A percentile compares a stretch with the other conserved stretches of the same genome.
Conservation (phyloP, 2,888 invertebrate genomes). For the Bellardia bayeri region DNA sequence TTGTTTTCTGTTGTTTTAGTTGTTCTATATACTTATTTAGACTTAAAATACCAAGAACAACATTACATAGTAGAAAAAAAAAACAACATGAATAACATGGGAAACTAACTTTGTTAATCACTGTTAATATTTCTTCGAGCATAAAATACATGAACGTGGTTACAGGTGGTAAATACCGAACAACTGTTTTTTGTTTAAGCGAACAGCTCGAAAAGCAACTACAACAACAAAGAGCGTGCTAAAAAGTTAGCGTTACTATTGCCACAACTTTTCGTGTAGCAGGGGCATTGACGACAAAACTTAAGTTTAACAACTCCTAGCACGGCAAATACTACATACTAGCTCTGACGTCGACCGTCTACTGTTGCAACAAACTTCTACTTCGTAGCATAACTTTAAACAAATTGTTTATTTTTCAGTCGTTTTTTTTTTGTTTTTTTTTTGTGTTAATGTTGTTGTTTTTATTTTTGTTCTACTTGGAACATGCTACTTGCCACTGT, state of each 20-base stretch:
- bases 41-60: slow-evolving; percentile 51
- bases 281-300: slow-evolving; percentile 50
- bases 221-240: slow-evolving; percentile 21
- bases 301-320: slow-evolving; percentile 40
- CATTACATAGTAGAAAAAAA: neutral
- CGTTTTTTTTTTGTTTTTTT: slow-evolving; percentile 34
- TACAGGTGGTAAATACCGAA: slow-evolving; percentile 71
- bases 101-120: slow-evolving; percentile 72
- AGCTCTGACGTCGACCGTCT: neutral
- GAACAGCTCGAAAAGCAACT: slow-evolving; percentile 40
- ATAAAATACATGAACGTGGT: slow-evolving; percentile 71
- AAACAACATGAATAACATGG: slow-evolving; percentile 25
- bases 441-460: neutral
- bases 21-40: slow-evolving; percentile 41
- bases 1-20: slow-evolving; percentile 14
- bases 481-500: slow-evolving; percentile 24
- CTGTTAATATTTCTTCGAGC: slow-evolving; percentile 73
- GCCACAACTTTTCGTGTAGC: slow-evolving; percentile 7
- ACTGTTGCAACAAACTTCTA: slow-evolving; percentile 23
- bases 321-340: neutral
- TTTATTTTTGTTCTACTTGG: slow-evolving; percentile 9
- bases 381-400: slow-evolving; percentile 63
- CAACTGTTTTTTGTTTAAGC: slow-evolving; percentile 46
- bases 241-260: slow-evolving; percentile 38
- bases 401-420: slow-evolving; percentile 69